Evolutionary conservation across 2,113 vertebrate species (phyloP).

Genomic region (Anhinga rufa): DNA sequence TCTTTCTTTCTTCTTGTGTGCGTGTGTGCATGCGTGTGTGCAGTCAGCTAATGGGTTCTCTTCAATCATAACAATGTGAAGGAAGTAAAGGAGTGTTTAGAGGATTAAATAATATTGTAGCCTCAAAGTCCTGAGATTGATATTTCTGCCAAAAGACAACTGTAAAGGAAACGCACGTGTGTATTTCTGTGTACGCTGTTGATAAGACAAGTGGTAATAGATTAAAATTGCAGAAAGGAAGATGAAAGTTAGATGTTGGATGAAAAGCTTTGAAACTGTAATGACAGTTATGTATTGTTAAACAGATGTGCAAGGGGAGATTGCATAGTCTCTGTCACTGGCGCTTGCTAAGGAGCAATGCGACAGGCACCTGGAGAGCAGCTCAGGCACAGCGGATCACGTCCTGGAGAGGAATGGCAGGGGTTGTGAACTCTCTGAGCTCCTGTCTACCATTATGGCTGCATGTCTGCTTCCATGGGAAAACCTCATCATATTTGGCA

Average conservation of each 20-base stretch:
- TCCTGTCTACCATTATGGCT: neutral
- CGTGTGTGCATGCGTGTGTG: neutral
- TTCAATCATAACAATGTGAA: neutral
- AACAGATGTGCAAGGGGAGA: neutral
- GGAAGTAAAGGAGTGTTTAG: neutral
- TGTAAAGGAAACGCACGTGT: neutral
- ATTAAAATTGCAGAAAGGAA: neutral
- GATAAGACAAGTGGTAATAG: neutral
- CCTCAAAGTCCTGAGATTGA: neutral
- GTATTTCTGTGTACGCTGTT: neutral
- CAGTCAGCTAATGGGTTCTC: neutral
- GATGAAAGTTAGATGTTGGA: neutral
- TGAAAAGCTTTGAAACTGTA: neutral
- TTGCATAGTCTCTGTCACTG: neutral
- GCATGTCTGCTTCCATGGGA: neutral
- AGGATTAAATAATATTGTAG: neutral
- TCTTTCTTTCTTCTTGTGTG: neutral
- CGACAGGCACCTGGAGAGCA: neutral
- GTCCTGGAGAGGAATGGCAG: neutral
- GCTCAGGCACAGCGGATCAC: fast-evolving
- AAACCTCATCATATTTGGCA: neutral
- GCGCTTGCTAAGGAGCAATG: neutral
- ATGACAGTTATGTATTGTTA: neutral
- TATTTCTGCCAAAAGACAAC: neutral
- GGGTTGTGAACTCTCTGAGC: neutral